phyloP scores from a whole-genome alignment of 2,113 vertebrate species.

The Uropsilus gracilis region DNA sequence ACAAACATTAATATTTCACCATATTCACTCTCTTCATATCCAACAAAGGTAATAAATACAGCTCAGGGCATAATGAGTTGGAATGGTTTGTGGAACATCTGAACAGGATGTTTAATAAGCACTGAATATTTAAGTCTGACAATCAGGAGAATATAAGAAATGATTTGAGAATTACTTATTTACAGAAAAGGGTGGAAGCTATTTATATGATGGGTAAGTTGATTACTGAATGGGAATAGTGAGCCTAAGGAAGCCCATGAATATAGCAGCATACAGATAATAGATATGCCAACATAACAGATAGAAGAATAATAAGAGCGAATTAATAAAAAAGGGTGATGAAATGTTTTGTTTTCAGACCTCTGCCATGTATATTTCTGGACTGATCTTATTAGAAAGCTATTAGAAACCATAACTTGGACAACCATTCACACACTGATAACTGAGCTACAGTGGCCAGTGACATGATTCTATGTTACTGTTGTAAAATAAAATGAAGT shows the following conservation, averaged over 20 bases:
- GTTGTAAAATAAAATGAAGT: neutral
- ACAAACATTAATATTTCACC: neutral
- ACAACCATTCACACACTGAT: neutral
- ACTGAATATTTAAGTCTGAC: neutral
- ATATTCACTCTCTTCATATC: neutral
- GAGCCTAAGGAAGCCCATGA: neutral
- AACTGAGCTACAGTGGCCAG: neutral
- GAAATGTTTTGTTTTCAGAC: slow-evolving; percentile 3
- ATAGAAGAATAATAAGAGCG: neutral
- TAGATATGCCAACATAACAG: neutral
- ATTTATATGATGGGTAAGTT: neutral
- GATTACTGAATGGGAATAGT: neutral
- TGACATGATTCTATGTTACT: neutral
- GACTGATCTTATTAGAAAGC: neutral
- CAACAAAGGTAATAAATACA: neutral
- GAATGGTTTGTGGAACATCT: neutral
- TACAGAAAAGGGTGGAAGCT: neutral
- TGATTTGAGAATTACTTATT: neutral
- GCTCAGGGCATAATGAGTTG: neutral
- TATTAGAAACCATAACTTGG: neutral
- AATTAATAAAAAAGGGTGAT: neutral
- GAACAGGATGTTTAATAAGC: neutral
- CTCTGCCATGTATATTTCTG: slow-evolving; percentile 3
- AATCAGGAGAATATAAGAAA: neutral
- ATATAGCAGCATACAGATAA: neutral